A percentile compares a stretch with the other conserved stretches of the same genome.
Evolutionary conservation across 2,113 vertebrate species (phyloP).

Genomic region (Zosterops pallidus): DNA sequence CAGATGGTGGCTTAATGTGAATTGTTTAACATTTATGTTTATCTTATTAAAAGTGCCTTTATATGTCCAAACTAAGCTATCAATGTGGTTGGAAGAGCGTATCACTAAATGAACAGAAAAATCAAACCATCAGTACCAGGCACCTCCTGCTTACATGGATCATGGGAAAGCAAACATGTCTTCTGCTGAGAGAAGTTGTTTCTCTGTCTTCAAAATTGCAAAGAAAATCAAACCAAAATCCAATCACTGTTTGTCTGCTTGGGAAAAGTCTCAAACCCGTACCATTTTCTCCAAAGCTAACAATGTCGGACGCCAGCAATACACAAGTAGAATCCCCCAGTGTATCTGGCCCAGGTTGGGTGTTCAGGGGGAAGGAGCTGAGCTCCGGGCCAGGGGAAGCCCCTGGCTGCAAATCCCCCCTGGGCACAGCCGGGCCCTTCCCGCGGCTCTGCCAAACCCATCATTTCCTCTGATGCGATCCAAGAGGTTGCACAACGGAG

Average conservation of each 20-base stretch:
- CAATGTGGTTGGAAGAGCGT: conserved; percentile 40
- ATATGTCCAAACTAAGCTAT: conserved; percentile 65
- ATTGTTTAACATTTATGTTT: conserved; percentile 76
- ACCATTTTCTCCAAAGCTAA: neutral
- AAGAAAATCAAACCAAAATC: neutral
- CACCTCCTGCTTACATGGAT: neutral
- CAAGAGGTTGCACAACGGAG: neutral
- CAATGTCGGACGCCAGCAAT: accelerated
- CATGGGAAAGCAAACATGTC: neutral
- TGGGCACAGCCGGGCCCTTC: neutral
- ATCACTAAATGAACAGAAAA: conserved; percentile 55
- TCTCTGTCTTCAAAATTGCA: neutral
- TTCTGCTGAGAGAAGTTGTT: neutral
- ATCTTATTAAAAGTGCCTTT: conserved; percentile 72
- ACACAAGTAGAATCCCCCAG: accelerated
- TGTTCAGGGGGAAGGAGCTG: neutral
- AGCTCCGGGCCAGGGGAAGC: neutral
- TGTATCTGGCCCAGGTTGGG: accelerated
- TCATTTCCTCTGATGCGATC: conserved; percentile 43
- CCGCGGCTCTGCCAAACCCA: neutral
- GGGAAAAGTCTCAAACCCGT: neutral
- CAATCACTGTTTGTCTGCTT: neutral
- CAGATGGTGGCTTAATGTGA: conserved; percentile 71
- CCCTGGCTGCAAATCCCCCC: accelerated
- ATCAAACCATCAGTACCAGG: neutral